Base-by-base conservation (phyloP, 2,888 invertebrate genomes). In the Neelides folsomi region DNA sequence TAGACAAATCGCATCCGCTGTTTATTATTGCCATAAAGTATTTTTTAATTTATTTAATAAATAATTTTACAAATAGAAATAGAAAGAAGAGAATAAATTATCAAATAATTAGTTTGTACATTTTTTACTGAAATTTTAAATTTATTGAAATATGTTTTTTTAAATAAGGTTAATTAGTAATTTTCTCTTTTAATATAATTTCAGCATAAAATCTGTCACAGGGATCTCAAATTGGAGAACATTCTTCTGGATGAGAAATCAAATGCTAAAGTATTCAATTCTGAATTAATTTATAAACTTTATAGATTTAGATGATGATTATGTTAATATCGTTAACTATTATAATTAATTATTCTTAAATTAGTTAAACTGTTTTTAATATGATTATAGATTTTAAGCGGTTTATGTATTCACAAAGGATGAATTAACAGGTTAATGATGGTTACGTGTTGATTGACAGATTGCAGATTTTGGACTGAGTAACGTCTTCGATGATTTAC, bases 401-500 rank as follows among this genome's bases (percentile, higher is more conserved):
- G n/a, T 27, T 27, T 27, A 5, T 27, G 27, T 27, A 27, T 27
- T 27, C 27, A n/a, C n/a, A n/a, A n/a, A n/a, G n/a, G n/a, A n/a
- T n/a, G n/a, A n/a, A n/a, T n/a, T n/a, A n/a, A n/a, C n/a, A n/a
- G n/a, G n/a, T n/a, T n/a, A n/a, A n/a, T n/a, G n/a, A n/a, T n/a
- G n/a, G n/a, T n/a, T n/a, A 27, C 27, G 27, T 27, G 7, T 5
- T 27, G n/a, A n/a, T 27, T 27, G 36, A 12, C 40, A 90, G 85
- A 97, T 98, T 71, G 97, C 95, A 12, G 98, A 98, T 75, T 98
- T 98, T 72, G 98, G 98, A 55, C 75, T 98, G 53, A 94, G 95
- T 50, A 98, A 98, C 72, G 93, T 94, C 57, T 98, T 88, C 73
- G 86, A 87, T 71, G 85, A 87, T 67, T 83, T 83, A 59, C 79